Conservation (phyloP, 2,888 invertebrate species). For the Miltochrista miniata region DNA sequence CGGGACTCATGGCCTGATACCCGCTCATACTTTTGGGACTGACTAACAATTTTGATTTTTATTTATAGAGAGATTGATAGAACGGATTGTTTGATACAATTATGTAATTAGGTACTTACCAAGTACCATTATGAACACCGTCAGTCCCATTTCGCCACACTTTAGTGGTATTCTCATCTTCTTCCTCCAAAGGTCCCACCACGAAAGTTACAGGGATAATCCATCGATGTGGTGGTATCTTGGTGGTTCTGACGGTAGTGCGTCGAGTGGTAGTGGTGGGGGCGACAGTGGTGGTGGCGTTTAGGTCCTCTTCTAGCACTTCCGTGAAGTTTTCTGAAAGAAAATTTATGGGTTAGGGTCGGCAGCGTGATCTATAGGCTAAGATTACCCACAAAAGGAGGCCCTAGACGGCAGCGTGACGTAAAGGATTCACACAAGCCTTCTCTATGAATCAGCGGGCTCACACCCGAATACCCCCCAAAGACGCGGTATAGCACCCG, state of each 20-base stretch:
- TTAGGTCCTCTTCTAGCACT: conserved; percentile 61
- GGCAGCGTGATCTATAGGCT: no score
- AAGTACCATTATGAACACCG: conserved; percentile 63
- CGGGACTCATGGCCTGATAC: no score
- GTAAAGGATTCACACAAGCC: no score
- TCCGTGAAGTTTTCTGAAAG: conserved; percentile 78
- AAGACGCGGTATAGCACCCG: no score
- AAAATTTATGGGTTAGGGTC: background rate
- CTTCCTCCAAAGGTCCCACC: conserved; percentile 83
- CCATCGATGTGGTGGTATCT: conserved; percentile 84
- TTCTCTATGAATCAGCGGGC: no score
- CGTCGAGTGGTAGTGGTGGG: conserved; percentile 47
- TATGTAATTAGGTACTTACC: conserved; percentile 56
- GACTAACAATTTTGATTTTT: no score
- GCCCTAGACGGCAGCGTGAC: no score
- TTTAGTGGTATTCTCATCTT: conserved; percentile 64
- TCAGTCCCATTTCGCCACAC: conserved; percentile 60
- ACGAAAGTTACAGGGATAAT: conserved; percentile 91
- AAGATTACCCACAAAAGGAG: no score
- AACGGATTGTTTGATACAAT: no score
- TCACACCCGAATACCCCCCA: no score
- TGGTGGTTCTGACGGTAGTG: conserved; percentile 50
- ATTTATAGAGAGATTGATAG: no score
- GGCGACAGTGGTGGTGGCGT: conserved; percentile 58
- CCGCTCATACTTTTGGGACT: no score